phyloP scores from a whole-genome alignment of 2,797 vertebrate species.

The Odontamblyopus rebecca region DNA sequence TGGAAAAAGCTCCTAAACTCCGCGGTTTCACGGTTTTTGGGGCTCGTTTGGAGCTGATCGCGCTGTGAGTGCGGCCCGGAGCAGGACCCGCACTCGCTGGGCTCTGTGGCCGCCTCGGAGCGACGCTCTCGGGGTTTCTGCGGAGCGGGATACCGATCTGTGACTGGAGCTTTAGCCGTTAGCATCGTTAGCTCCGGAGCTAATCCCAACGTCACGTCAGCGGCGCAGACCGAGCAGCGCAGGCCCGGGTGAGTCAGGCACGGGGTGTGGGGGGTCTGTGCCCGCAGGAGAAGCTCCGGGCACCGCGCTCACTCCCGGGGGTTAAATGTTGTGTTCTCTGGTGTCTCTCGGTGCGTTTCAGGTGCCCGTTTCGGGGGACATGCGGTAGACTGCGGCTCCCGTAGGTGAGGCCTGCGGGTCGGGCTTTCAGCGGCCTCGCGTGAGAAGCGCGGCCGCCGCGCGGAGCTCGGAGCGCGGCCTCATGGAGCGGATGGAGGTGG shows the following conservation, averaged over 20 bases:
- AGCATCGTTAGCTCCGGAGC: slow-evolving; percentile 49
- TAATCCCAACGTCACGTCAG: slow-evolving; percentile 65
- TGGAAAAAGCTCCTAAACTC: slow-evolving; percentile 75
- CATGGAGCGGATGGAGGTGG: slow-evolving; percentile 84
- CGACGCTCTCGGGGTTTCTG: slow-evolving; percentile 15
- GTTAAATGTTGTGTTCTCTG: background rate
- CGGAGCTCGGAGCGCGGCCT: slow-evolving; percentile 37
- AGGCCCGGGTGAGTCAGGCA: background rate
- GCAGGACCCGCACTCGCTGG: slow-evolving; percentile 11
- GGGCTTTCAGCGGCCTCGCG: slow-evolving; percentile 79
- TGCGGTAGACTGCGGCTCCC: slow-evolving; percentile 61
- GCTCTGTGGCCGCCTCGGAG: slow-evolving; percentile 19
- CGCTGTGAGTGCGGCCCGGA: slow-evolving; percentile 8
- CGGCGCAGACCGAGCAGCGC: slow-evolving; percentile 1
- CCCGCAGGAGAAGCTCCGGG: slow-evolving; percentile 28
- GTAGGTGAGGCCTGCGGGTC: slow-evolving; percentile 79
- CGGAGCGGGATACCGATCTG: slow-evolving; percentile 41
- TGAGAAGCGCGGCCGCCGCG: slow-evolving; percentile 59
- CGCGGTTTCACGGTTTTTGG: slow-evolving; percentile 33
- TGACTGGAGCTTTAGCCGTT: slow-evolving; percentile 57
- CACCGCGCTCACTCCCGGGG: background rate
- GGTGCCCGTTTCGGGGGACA: slow-evolving; percentile 36
- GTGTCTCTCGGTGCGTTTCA: slow-evolving; percentile 19
- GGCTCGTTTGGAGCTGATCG: background rate
- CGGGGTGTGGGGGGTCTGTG: background rate